Conservation (phyloP, 2,888 invertebrate species). For the Harpagoxenus sublaevis region DNA sequence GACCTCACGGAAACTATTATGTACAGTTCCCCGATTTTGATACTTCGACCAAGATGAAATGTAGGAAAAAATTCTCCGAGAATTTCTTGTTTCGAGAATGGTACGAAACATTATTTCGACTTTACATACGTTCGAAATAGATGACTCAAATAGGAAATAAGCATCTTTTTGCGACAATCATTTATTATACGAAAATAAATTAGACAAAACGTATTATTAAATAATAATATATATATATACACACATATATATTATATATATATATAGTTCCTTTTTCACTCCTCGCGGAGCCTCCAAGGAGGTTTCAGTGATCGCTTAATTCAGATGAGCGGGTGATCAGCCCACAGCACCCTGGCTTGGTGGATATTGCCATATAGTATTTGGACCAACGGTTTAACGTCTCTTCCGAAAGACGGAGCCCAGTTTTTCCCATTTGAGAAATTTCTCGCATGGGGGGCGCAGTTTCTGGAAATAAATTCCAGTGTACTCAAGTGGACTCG, state of each 20-base stretch:
- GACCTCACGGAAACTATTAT: constrained; percentile 32
- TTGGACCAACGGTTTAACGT: too few species aligned
- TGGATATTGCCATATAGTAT: too few species aligned
- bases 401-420: too few species aligned
- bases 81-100: neutral
- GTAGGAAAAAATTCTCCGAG: neutral
- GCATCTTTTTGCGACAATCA: neutral
- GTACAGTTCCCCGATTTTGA: constrained; percentile 21
- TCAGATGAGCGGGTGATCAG: too few species aligned
- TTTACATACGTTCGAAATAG: neutral
- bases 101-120: neutral
- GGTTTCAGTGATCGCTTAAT: too few species aligned
- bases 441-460: too few species aligned
- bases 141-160: neutral
- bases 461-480: too few species aligned
- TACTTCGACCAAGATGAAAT: constrained; percentile 1
- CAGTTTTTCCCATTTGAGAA: too few species aligned
- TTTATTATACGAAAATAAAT: constrained; percentile 24
- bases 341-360: too few species aligned
- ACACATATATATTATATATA: neutral
- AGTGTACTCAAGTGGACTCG: too few species aligned
- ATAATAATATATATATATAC: neutral
- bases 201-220: constrained; percentile 13
- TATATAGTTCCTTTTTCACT: too few species aligned
- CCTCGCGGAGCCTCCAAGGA: too few species aligned